These are phyloP conservation scores for Festucalex cinctus DNA, from an alignment of 2,113 vertebrate species.

Conservation along the genomic window DNA sequence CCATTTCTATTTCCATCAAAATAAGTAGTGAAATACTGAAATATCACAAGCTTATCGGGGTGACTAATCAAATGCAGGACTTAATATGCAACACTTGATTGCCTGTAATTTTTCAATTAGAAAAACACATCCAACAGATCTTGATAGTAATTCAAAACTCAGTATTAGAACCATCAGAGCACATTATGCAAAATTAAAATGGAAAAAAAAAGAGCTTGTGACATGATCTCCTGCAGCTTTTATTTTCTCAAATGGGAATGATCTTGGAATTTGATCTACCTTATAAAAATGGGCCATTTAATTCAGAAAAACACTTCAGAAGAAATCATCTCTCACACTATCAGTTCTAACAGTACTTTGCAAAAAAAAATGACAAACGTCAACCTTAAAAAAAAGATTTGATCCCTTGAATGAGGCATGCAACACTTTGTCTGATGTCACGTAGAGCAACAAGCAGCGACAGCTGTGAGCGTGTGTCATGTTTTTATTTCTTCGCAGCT, in stretches of 20 bases:
- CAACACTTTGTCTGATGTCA: not conserved
- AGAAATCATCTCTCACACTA: not conserved
- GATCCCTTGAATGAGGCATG: not conserved
- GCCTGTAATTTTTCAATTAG: not conserved
- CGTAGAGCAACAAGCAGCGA: conserved; percentile 6
- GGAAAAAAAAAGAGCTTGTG: not conserved
- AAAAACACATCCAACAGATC: not conserved
- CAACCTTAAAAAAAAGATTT: not conserved
- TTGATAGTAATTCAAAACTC: not conserved
- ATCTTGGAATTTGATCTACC: not conserved
- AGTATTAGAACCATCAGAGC: not conserved
- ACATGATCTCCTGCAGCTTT: not conserved
- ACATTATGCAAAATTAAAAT: not conserved
- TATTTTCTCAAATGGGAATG: not conserved
- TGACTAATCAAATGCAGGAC: not conserved
- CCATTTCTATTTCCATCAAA: not conserved
- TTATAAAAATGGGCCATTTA: not conserved
- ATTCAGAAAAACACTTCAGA: not conserved
- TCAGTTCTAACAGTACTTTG: not conserved
- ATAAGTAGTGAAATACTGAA: not conserved
- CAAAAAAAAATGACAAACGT: too few relatives aligned
- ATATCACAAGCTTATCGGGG: not conserved
- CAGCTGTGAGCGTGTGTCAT: conserved; percentile 20
- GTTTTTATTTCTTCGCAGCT: conserved; percentile 35
- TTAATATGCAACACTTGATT: conserved; percentile 2